Conservation (phyloP, 2,113 vertebrate species). For the Alouatta palliata region DNA sequence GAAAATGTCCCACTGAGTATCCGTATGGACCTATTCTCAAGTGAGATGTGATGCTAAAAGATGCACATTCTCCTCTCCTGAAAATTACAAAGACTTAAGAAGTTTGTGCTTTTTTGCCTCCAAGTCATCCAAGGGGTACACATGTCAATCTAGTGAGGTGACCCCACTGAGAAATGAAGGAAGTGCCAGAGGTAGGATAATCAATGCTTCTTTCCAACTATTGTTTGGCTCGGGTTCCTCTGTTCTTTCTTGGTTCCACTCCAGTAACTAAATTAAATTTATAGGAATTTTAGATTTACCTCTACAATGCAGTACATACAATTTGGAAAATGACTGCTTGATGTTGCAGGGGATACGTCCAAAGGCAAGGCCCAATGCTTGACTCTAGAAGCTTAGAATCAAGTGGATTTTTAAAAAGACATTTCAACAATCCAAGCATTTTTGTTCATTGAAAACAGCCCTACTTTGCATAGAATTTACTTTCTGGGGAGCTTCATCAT, state of each 20-base stretch:
- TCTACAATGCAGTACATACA: neutral
- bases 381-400: neutral
- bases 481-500: neutral
- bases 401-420: neutral
- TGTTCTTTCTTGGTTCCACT: constrained; percentile 37
- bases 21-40: neutral
- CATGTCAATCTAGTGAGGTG: neutral
- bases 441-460: neutral
- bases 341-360: neutral
- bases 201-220: neutral
- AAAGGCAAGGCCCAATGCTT: neutral
- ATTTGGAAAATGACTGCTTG: neutral
- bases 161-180: neutral
- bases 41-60: neutral
- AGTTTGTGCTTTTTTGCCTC: neutral
- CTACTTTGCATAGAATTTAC: neutral
- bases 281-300: neutral
- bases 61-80: neutral
- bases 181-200: neutral
- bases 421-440: neutral
- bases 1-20: neutral
- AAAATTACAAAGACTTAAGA: neutral
- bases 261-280: constrained; percentile 41
- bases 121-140: neutral
- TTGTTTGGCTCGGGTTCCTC: neutral